These are phyloP conservation scores for Chalcis sispes DNA, from an alignment of 2,888 invertebrate genomes.

Conservation along the genomic window DNA sequence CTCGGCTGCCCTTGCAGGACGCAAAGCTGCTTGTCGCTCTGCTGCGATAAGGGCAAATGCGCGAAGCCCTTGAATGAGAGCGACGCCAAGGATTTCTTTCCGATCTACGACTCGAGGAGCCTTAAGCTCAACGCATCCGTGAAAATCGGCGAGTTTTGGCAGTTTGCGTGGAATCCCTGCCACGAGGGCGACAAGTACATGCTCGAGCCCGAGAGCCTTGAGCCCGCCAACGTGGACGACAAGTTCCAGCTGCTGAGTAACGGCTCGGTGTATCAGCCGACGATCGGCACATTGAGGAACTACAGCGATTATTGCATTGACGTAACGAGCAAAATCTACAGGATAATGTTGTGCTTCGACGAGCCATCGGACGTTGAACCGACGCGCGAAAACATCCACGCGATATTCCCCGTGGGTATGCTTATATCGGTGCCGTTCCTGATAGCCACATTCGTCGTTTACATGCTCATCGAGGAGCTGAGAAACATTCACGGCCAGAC, in stretches of 20 bases:
- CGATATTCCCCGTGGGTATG: slow-evolving; percentile 63
- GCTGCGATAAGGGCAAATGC: slow-evolving; percentile 60
- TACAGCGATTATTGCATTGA: slow-evolving; percentile 62
- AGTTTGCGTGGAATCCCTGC: slow-evolving; percentile 61
- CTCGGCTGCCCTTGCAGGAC: slow-evolving; percentile 55
- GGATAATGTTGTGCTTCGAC: slow-evolving; percentile 61
- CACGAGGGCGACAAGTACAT: slow-evolving; percentile 37
- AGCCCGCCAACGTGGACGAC: slow-evolving; percentile 30
- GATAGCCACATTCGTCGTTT: slow-evolving; percentile 69
- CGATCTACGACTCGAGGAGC: slow-evolving; percentile 57
- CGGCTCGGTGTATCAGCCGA: slow-evolving; percentile 60
- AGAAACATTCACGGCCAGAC: slow-evolving; percentile 71
- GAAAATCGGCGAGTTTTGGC: slow-evolving; percentile 49
- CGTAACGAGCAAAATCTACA: slow-evolving; percentile 32
- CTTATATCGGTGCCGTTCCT: slow-evolving; percentile 71
- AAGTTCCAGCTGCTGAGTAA: slow-evolving; percentile 61
- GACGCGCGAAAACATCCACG: neutral
- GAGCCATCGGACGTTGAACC: neutral
- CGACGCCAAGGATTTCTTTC: neutral
- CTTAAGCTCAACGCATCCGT: neutral
- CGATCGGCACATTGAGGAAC: neutral
- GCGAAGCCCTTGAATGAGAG: neutral
- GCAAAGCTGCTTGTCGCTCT: slow-evolving; percentile 61
- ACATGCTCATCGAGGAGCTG: slow-evolving; percentile 69
- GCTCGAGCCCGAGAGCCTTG: slow-evolving; percentile 56